Conservation (phyloP, 2,113 vertebrate genomes). For the Butorides virescens region DNA sequence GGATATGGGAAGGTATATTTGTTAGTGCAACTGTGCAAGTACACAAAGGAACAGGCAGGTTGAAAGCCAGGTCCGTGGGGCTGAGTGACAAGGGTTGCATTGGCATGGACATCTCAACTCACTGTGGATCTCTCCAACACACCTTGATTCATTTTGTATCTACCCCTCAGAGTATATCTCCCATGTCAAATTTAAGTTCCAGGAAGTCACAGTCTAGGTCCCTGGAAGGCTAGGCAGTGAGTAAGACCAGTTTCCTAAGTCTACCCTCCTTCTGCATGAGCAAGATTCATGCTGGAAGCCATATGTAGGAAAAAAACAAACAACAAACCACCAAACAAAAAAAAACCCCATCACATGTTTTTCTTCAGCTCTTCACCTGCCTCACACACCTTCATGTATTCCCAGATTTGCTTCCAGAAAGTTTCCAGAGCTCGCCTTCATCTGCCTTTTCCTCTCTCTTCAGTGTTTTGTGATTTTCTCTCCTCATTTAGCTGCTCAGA, state of each 20-base stretch:
- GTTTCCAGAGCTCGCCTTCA: background rate
- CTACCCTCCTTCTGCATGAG: background rate
- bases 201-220: background rate
- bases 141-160: background rate
- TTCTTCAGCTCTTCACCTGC: background rate
- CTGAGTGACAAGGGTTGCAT: background rate
- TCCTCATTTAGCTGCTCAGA: background rate
- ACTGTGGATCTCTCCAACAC: background rate
- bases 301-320: background rate
- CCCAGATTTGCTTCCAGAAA: background rate
- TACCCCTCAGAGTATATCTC: background rate
- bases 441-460: background rate
- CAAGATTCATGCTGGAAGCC: background rate
- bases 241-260: background rate
- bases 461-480: background rate
- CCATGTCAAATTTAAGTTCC: background rate
- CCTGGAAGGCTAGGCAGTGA: background rate
- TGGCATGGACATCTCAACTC: background rate
- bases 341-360: fast-evolving
- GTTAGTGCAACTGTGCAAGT: background rate
- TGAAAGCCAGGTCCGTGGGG: background rate
- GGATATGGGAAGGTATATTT: background rate
- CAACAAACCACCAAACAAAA: background rate
- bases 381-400: background rate
- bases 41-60: background rate